phyloP scores from a whole-genome alignment of 2,113 vertebrate species.

The Okapia johnstoni region DNA sequence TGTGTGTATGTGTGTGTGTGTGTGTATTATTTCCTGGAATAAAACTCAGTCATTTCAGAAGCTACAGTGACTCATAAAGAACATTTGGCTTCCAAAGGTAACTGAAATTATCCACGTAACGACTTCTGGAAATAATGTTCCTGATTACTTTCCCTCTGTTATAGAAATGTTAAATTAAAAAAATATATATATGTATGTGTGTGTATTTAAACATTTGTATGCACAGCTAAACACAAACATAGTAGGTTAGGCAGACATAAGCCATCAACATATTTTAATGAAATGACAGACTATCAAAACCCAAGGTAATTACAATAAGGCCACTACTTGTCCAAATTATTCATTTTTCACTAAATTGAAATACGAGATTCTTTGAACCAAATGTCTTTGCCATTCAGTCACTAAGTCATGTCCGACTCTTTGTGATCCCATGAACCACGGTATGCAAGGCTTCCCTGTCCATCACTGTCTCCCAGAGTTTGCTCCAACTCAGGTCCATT shows the following conservation, averaged over 20 bases:
- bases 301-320: not conserved
- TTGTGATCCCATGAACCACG: not conserved
- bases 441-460: not conserved
- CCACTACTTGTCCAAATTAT: not conserved
- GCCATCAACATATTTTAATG: not conserved
- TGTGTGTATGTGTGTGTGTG: not conserved
- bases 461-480: not conserved
- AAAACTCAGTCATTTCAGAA: not conserved
- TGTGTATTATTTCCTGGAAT: not conserved
- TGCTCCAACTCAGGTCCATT: not conserved
- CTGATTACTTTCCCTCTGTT: not conserved
- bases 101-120: not conserved
- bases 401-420: not conserved
- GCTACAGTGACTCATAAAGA: not conserved
- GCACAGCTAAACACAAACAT: not conserved
- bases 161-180: not conserved
- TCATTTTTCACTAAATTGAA: not conserved
- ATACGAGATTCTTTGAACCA: not conserved
- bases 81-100: not conserved
- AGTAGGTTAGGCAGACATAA: not conserved
- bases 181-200: not conserved
- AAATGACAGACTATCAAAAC: not conserved
- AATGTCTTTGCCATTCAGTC: not conserved
- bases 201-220: not conserved
- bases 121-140: not conserved